Evolutionary conservation across 2,113 vertebrate species (phyloP).

Genomic region (Siniperca knerii): DNA sequence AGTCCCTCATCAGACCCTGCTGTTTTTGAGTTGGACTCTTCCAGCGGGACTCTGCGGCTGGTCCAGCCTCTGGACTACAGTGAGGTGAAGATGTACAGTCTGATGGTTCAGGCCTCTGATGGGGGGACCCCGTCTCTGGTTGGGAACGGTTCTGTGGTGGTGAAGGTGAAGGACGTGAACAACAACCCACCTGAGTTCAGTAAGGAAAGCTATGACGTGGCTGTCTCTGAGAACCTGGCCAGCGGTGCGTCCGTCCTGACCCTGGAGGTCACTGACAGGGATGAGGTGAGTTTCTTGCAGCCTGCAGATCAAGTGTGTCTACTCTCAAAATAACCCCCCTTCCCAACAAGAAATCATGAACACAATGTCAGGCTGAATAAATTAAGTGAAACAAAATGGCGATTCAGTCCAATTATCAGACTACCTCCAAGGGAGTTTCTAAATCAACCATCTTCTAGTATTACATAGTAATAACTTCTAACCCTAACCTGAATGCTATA

Average conservation of each 20-base stretch:
- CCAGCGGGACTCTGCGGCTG: constrained; percentile 76
- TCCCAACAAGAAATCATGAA: too few relatives aligned
- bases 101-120: constrained; percentile 82
- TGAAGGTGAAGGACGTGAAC: constrained; percentile 82
- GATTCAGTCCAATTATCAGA: too few relatives aligned
- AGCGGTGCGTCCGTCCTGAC: constrained; percentile 75
- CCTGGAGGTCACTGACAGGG: constrained; percentile 82
- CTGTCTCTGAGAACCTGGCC: constrained; percentile 82
- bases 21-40: constrained; percentile 68
- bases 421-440: too few relatives aligned
- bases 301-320: too few relatives aligned
- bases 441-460: too few relatives aligned
- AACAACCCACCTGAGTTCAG: constrained; percentile 86
- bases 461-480: too few relatives aligned
- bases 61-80: constrained; percentile 81
- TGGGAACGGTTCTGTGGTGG: constrained; percentile 54
- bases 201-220: constrained; percentile 67
- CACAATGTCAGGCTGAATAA: too few relatives aligned
- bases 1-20: constrained; percentile 45
- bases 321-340: too few relatives aligned
- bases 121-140: constrained; percentile 75
- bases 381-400: too few relatives aligned
- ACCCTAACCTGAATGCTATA: too few relatives aligned
- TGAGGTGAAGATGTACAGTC: constrained; percentile 61
- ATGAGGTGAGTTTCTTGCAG: constrained; percentile 77